These are phyloP conservation scores for Caranx ignobilis DNA, from an alignment of 2,113 vertebrate species.

Conservation along the genomic window DNA sequence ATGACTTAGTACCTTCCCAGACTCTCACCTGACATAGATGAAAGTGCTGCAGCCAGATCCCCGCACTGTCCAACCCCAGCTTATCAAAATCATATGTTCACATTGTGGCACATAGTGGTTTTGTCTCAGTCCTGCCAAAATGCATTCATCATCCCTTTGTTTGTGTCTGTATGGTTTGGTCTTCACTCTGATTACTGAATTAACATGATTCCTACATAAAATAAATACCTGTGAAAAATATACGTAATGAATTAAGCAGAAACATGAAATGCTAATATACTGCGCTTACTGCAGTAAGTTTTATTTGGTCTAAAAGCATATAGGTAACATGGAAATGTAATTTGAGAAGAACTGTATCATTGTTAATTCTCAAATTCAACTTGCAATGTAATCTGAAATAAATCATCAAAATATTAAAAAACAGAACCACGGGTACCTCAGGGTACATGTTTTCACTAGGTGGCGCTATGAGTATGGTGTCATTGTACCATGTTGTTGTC, in stretches of 20 bases:
- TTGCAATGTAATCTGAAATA: too few species aligned
- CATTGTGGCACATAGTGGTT: neutral
- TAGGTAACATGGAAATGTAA: neutral
- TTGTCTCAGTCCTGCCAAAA: constrained; percentile 4
- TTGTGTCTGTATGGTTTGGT: neutral
- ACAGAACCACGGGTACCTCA: too few species aligned
- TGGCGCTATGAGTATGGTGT: too few species aligned
- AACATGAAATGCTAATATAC: neutral
- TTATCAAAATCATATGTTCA: constrained; percentile 54
- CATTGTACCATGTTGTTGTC: too few species aligned
- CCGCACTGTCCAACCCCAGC: neutral
- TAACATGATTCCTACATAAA: too few species aligned
- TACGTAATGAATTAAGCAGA: neutral
- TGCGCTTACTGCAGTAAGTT: too few species aligned
- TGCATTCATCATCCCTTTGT: constrained; percentile 16
- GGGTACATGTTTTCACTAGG: too few species aligned
- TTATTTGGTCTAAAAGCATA: neutral
- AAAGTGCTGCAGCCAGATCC: constrained; percentile 26
- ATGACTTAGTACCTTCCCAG: constrained; percentile 12
- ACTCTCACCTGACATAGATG: constrained; percentile 38
- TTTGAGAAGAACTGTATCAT: neutral
- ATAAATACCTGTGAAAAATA: neutral
- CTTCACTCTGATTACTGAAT: neutral
- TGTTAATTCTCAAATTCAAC: neutral
- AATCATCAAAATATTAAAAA: too few species aligned